Evolutionary conservation across 2,888 invertebrate genomes (phyloP).

Genomic region (Zootermopsis nevadensis): DNA sequence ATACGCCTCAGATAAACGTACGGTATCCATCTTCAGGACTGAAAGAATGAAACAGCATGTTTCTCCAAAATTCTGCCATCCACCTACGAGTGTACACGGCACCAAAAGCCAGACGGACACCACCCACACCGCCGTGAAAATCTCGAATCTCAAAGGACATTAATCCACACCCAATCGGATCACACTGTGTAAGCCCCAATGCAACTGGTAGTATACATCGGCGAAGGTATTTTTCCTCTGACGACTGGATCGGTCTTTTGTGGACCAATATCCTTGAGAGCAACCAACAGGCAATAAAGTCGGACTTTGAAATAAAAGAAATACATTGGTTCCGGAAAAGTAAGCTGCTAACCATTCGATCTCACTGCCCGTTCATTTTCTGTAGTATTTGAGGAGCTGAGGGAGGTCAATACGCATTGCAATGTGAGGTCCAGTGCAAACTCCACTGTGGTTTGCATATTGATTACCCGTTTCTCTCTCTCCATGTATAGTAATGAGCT

Average conservation of each 20-base stretch:
- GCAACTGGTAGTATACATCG: no score
- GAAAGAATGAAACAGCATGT: no score
- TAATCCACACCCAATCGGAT: no score
- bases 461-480: not conserved
- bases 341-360: conserved; percentile 29
- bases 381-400: not conserved
- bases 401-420: not conserved
- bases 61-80: no score
- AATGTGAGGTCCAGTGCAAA: not conserved
- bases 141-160: no score
- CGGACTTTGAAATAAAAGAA: not conserved
- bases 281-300: not conserved
- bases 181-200: no score
- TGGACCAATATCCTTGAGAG: not conserved
- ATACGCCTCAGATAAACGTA: no score
- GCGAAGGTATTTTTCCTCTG: no score
- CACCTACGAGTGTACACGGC: no score
- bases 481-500: not conserved
- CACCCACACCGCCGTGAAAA: no score
- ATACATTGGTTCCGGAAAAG: not conserved
- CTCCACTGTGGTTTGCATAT: not conserved
- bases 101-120: no score
- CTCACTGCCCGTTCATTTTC: not conserved
- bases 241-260: not conserved
- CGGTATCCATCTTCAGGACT: no score